Evolutionary conservation across 1,140 invertebrate genomes (phyloP).

Genomic region (Periplaneta americana): DNA sequence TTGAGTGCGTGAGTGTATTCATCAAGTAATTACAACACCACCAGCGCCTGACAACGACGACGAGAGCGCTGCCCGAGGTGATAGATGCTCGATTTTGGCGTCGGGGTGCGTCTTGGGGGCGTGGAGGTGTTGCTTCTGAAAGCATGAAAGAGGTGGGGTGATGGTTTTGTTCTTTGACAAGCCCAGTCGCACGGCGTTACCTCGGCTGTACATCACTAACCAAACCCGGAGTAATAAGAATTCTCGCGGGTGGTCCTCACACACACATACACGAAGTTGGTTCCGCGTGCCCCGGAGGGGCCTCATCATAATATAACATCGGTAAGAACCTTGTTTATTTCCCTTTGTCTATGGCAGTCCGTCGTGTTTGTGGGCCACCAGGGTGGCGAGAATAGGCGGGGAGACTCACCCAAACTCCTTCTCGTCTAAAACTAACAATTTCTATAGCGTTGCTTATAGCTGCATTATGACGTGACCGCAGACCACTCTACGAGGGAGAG

Average conservation of each 20-base stretch:
- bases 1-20: background rate
- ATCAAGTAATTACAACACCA: background rate
- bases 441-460: constrained; percentile 5
- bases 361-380: constrained; percentile 12
- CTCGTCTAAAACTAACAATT: constrained; percentile 7
- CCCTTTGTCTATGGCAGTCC: constrained; percentile 7
- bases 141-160: background rate
- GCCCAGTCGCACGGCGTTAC: background rate
- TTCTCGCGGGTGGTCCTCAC: constrained; percentile 16
- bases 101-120: background rate
- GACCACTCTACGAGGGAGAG: background rate
- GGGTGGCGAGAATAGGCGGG: constrained; percentile 19
- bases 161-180: background rate
- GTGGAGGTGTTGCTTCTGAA: background rate
- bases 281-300: background rate
- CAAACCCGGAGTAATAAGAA: constrained; percentile 3
- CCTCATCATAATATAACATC: constrained; percentile 7
- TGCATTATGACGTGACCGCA: background rate
- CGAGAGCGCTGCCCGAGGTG: background rate
- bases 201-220: background rate
- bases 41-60: background rate
- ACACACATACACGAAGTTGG: background rate
- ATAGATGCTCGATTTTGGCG: background rate
- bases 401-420: background rate
- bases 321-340: constrained; percentile 15